Conservation (phyloP, 2,797 vertebrate species). For the Podarcis lilfordi region DNA sequence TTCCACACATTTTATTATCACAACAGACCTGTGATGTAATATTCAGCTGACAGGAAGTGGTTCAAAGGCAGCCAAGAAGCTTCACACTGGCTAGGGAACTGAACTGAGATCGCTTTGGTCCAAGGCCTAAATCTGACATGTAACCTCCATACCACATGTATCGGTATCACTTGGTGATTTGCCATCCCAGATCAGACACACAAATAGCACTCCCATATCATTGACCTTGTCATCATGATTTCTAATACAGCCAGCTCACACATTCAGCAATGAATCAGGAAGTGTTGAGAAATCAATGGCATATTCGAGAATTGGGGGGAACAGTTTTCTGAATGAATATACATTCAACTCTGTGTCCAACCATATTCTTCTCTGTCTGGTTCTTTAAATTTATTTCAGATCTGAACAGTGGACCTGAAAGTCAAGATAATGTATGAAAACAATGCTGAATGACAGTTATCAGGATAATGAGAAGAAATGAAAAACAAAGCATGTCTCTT, state of each 20-base stretch:
- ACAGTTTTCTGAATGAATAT: not conserved
- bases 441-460: slow-evolving; percentile 43
- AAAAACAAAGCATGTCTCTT: slow-evolving; percentile 5
- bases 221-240: not conserved
- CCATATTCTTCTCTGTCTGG: not conserved
- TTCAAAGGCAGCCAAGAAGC: not conserved
- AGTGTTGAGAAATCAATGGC: not conserved
- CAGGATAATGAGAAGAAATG: slow-evolving; percentile 38
- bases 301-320: not conserved
- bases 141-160: no score
- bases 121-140: not conserved
- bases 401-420: slow-evolving; percentile 49
- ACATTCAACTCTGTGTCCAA: not conserved
- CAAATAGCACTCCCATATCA: not conserved
- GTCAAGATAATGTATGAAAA: slow-evolving; percentile 31
- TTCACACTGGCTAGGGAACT: not conserved
- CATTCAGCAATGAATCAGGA: not conserved
- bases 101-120: no score
- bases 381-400: slow-evolving; percentile 42
- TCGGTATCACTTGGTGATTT: not conserved
- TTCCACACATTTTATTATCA: not conserved
- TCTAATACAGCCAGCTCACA: not conserved
- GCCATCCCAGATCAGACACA: not conserved
- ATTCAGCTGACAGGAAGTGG: not conserved
- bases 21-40: not conserved